These are phyloP conservation scores for Crypturellus tataupa DNA, from an alignment of 2,797 vertebrate genomes.

Conservation along the genomic window DNA sequence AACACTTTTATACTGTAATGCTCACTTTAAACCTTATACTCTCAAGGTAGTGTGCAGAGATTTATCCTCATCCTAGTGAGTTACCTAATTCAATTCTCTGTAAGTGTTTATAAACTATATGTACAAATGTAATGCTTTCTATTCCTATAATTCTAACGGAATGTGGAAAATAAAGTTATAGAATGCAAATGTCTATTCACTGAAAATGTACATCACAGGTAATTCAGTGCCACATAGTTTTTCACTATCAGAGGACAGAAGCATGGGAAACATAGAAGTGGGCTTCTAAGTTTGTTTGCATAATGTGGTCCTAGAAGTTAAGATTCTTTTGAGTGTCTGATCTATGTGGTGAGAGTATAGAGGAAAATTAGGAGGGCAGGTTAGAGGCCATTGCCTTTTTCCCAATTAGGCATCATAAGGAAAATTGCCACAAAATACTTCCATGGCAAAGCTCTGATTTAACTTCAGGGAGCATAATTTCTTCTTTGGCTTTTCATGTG, in stretches of 20 bases:
- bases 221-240: not conserved
- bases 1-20: not conserved
- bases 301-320: not conserved
- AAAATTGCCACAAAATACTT: not conserved
- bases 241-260: not conserved
- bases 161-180: conserved; percentile 1
- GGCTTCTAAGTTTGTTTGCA: not conserved
- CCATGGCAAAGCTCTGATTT: not conserved
- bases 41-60: not conserved
- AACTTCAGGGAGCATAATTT: not conserved
- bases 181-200: not conserved
- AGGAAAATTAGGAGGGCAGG: not conserved
- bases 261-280: not conserved
- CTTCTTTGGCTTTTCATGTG: not conserved
- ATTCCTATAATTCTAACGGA: not conserved
- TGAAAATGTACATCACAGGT: not conserved
- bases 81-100: not conserved
- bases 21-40: conserved; percentile 11
- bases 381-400: not conserved
- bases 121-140: not conserved
- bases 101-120: not conserved
- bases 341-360: not conserved
- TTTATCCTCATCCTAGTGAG: not conserved
- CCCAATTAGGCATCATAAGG: not conserved
- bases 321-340: not conserved